Conservation (phyloP, 1,140 invertebrate genomes). For the Muscidifurax raptorellus region DNA sequence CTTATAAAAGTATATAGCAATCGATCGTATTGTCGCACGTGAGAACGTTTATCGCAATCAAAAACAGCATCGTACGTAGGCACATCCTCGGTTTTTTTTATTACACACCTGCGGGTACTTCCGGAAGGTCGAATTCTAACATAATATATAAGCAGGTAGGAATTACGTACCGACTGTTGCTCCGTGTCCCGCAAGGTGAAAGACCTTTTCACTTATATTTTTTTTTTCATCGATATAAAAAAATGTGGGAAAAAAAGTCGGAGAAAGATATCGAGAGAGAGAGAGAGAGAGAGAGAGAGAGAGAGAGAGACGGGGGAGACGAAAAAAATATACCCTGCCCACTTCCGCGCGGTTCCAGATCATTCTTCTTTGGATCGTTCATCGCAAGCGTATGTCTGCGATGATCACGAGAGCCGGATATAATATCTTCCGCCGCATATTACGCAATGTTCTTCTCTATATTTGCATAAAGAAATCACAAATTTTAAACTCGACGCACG, state of each 20-base stretch:
- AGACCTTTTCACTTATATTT: conserved; percentile 23
- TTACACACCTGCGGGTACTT: conserved; percentile 4
- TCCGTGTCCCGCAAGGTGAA: conserved; percentile 13
- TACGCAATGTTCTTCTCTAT: not conserved
- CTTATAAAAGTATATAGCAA: too few species aligned
- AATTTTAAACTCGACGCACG: not conserved
- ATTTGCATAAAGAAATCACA: not conserved
- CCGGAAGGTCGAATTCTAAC: conserved; percentile 6
- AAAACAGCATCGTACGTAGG: too few species aligned
- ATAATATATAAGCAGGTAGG: not conserved
- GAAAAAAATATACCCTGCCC: not conserved
- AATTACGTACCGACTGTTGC: not conserved
- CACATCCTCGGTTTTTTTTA: not conserved
- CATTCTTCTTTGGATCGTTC: not conserved
- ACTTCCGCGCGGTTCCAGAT: not conserved
- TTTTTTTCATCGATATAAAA: conserved; percentile 21
- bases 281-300: too few species aligned
- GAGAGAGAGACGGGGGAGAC: not conserved
- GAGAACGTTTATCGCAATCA: too few species aligned
- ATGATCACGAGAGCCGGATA: conserved; percentile 1
- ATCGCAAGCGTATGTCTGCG: not conserved
- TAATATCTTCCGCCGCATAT: not conserved
- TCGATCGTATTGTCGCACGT: too few species aligned
- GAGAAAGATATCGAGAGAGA: not conserved
- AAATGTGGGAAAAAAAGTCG: conserved; percentile 35